Evolutionary conservation across 2,113 vertebrate species (phyloP).

Genomic region (Lagenorhynchus albirostris): DNA sequence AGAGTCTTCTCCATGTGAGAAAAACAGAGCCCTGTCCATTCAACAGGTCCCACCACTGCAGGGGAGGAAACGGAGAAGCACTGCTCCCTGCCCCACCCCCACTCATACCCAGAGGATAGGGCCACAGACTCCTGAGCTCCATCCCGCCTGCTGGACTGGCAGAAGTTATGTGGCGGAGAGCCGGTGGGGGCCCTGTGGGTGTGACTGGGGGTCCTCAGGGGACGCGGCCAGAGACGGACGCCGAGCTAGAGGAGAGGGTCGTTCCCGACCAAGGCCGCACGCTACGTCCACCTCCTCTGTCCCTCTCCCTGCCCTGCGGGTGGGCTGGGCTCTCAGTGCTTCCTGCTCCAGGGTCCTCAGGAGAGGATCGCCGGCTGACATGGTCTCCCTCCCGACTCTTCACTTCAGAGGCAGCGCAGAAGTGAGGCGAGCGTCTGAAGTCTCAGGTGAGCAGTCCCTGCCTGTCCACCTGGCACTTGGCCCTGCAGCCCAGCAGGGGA

Average conservation of each 20-base stretch:
- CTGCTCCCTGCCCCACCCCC: background rate
- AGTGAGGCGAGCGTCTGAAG: background rate
- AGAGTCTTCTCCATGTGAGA: background rate
- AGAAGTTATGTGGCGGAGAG: background rate
- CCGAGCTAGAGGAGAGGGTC: background rate
- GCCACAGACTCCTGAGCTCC: background rate
- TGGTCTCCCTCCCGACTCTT: background rate
- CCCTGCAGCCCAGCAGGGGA: background rate
- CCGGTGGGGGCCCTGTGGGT: accelerated
- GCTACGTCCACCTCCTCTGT: too few species aligned
- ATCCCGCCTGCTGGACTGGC: background rate
- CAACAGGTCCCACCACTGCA: background rate
- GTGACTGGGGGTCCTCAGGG: background rate
- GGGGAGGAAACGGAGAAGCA: background rate
- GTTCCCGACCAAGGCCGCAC: background rate
- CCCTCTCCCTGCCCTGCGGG: background rate
- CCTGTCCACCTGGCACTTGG: background rate
- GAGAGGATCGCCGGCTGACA: background rate
- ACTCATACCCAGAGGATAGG: background rate
- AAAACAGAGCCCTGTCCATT: background rate
- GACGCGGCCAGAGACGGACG: background rate
- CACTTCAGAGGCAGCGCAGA: background rate
- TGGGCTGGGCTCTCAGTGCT: background rate
- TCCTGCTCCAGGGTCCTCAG: background rate
- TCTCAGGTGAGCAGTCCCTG: background rate